Base-by-base conservation (phyloP, 2,888 invertebrate genomes). In the Nymphalis urticae region DNA sequence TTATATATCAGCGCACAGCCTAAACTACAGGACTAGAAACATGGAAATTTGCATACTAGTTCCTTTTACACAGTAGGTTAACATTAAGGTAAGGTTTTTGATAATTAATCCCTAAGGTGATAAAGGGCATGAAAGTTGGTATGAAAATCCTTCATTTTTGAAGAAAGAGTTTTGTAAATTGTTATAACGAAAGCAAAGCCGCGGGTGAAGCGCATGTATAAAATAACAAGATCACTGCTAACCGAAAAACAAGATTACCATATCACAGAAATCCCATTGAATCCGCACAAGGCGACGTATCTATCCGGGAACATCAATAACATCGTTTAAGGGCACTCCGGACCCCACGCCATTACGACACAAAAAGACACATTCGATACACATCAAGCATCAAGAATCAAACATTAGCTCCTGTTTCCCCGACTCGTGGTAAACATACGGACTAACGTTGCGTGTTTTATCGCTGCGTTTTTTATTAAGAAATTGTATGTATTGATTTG, bases 231-330 rank as follows among this genome's bases (percentile, higher is more conserved):
- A 42, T 56, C 54, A 32, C 27, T 32, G 54, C n/a, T 56, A 32
- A 56, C 54, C 54, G 17, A 24, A n/a, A 56, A 58, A 58, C 58
- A 42, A 58, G 58, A 58, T 58, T 36, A 58, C 36, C 42, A 66
- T 56, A 54, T 48, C 48, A 56, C 61, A 56, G 42, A 32, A 19
- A 71, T 81, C 79, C 76, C 79, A 82, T 79, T 80, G 81, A 82
- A 82, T 82, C 82, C 80, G 77, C 81, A 80, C 84, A 79, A 81
- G 83, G 82, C 66, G 65, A 73, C 75, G 85, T 88, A 87, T 87
- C 88, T 87, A 90, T 91, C 90, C 87, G 75, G 83, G 86, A 85
- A 86, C 90, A 90, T 91, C 90, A 90, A 90, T 91, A 90, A 88
- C 87, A 78, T 85, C 85, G 85, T 85, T 86, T 81, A 80, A 78